These are phyloP conservation scores for Agelas oroides DNA, from an alignment of 37 sponge, comb jelly and placozoan genomes.

Conservation along the genomic window DNA sequence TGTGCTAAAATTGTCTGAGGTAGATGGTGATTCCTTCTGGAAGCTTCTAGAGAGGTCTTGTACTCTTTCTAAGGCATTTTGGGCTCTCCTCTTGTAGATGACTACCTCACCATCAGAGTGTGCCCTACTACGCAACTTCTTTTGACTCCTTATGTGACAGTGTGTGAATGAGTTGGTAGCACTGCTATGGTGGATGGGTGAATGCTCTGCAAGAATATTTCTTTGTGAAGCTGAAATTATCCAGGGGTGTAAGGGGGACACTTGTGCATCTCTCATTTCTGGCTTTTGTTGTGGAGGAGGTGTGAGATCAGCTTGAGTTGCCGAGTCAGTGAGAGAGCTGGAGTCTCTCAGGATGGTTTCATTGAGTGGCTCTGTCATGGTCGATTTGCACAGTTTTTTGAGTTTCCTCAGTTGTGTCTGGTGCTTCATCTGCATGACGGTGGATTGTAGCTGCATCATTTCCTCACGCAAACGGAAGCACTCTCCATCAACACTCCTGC, in stretches of 20 bases:
- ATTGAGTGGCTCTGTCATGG: conserved; percentile 12
- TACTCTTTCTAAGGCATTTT: conserved; percentile 7
- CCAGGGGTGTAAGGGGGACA: background rate
- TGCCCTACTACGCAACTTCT: background rate
- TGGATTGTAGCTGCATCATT: conserved; percentile 3
- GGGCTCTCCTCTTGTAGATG: background rate
- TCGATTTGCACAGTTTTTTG: conserved; percentile 4
- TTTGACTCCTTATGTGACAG: no score
- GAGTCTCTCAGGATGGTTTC: background rate
- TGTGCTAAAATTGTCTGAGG: background rate
- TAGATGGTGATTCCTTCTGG: no score
- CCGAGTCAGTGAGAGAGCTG: background rate
- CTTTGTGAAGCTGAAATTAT: background rate
- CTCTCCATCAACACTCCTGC: conserved; percentile 4
- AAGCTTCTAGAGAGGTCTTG: background rate
- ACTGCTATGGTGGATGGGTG: background rate
- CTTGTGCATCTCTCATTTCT: background rate
- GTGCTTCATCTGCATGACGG: conserved; percentile 7
- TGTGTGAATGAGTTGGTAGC: background rate
- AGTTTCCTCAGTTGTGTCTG: background rate
- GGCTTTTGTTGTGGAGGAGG: background rate
- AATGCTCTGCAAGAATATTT: background rate
- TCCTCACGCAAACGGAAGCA: background rate
- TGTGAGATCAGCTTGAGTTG: background rate
- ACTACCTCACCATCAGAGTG: background rate